phyloP scores from a whole-genome alignment of 1,140 invertebrate species.

The Trichoplusia ni region DNA sequence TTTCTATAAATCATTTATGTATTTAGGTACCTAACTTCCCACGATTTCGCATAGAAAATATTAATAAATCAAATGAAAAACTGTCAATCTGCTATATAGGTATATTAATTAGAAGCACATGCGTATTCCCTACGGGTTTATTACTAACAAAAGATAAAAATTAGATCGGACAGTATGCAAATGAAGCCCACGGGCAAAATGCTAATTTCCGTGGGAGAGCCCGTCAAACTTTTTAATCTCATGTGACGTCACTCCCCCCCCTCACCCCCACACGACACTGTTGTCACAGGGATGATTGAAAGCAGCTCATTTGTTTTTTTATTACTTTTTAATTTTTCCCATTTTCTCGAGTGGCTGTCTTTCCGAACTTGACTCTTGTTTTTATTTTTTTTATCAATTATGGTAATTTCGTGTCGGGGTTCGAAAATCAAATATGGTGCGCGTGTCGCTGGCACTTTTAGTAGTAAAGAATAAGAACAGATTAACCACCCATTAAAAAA shows the following conservation, averaged over 20 bases:
- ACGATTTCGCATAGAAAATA: too few species aligned
- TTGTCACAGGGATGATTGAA: conserved; percentile 77
- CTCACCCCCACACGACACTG: conserved; percentile 38
- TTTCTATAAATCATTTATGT: too few species aligned
- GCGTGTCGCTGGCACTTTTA: too few species aligned
- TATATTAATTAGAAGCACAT: conserved; percentile 11
- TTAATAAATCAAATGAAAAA: neutral
- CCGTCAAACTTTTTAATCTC: conserved; percentile 79
- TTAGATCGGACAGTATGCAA: conserved; percentile 64
- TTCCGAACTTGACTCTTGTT: too few species aligned
- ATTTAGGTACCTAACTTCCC: neutral
- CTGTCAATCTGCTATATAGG: neutral
- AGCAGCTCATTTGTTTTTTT: conserved; percentile 79
- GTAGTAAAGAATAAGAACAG: too few species aligned
- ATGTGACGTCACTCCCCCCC: conserved; percentile 66
- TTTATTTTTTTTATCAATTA: neutral
- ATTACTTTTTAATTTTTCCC: conserved; percentile 80
- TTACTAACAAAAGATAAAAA: conserved; percentile 54
- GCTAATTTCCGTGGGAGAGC: conserved; percentile 79
- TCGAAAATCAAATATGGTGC: too few species aligned
- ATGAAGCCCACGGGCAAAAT: conserved; percentile 67
- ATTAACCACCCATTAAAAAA: too few species aligned
- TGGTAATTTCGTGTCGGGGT: neutral
- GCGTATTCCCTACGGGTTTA: conserved; percentile 30
- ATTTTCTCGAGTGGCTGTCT: conserved; percentile 59